Evolutionary conservation across 2,888 invertebrate species (phyloP).

Genomic region (Hipparchia sbordonii): DNA sequence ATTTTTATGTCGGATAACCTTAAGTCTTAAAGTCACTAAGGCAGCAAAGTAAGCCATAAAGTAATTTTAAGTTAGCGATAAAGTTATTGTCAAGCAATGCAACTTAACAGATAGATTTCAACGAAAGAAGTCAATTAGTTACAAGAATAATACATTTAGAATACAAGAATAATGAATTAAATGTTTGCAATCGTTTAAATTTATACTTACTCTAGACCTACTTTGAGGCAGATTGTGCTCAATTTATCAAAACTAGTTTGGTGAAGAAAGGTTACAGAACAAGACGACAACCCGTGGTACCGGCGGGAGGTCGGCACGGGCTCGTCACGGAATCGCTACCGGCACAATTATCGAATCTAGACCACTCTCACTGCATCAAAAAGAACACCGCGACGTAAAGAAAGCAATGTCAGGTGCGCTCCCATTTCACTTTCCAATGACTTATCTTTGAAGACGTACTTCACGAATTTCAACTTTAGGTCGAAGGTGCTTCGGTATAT

Average conservation of each 20-base stretch:
- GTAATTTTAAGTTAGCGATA: too few species aligned
- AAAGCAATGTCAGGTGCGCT: conserved; percentile 81
- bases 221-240: conserved; percentile 22
- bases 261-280: conserved; percentile 33
- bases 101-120: not conserved
- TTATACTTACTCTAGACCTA: conserved; percentile 20
- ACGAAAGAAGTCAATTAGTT: not conserved
- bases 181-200: conserved; percentile 6
- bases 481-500: conserved; percentile 44
- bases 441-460: conserved; percentile 57
- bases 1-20: too few species aligned
- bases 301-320: conserved; percentile 56
- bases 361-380: conserved; percentile 82
- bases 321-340: conserved; percentile 73
- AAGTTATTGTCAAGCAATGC: too few species aligned
- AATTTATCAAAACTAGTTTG: conserved; percentile 33
- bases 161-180: not conserved
- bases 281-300: conserved; percentile 40
- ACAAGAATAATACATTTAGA: not conserved
- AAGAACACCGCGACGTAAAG: conserved; percentile 77
- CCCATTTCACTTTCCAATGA: conserved; percentile 81
- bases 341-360: conserved; percentile 79
- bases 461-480: conserved; percentile 55
- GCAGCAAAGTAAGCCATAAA: too few species aligned
- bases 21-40: too few species aligned